Base-by-base conservation (phyloP, 1,140 invertebrate species). In the Mizuhopecten yessoensis region DNA sequence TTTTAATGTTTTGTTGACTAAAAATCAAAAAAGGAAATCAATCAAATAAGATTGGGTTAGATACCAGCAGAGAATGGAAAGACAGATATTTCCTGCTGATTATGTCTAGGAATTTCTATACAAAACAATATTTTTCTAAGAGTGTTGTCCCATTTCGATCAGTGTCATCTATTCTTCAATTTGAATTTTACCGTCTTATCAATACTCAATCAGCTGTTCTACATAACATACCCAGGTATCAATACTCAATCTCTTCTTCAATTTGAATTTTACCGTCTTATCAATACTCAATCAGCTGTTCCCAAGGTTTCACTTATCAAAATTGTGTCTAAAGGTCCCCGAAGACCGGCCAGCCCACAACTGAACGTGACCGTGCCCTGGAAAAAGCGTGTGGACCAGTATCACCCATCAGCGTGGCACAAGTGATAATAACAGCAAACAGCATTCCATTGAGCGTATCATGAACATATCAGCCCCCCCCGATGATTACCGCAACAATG, bases 381-480 rank as follows among this genome's bases (percentile, higher is more conserved):
- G 23, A 75, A 20, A 75, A n/a, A 75, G n/a, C 57, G n/a, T 13
- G 23, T 29, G 57, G 57, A 75, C 57, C 57, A 17, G n/a, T 75
- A 75, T 75, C 57, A 17, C 57, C 57, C 5, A 75, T 75, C 57
- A 17, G 57, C 57, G 29, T 75, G 57, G 57, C 23, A 75, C 57
- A 75, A 75, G 57, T 75, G 57, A 75, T 75, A 75, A 75, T 75
- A 75, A 75, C 57, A 75, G 17, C 45, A 20, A 15, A 57, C 45
- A 3, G n/a, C 57, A 75, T 75, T 75, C 57, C 57, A 75, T 75
- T 29, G 57, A 75, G 57, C 23, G 23, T 75, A 75, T 75, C 57
- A 75, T 75, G 57, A 9, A 75, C 57, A 75, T 75, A 75, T 75
- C 57, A 75, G 57, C n/a, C 57, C n/a, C n/a, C 57, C n/a, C 57